A percentile compares a stretch with the other conserved stretches of the same genome.
phyloP scores from a whole-genome alignment of 1,140 invertebrate species.

The Heliconius himera region DNA sequence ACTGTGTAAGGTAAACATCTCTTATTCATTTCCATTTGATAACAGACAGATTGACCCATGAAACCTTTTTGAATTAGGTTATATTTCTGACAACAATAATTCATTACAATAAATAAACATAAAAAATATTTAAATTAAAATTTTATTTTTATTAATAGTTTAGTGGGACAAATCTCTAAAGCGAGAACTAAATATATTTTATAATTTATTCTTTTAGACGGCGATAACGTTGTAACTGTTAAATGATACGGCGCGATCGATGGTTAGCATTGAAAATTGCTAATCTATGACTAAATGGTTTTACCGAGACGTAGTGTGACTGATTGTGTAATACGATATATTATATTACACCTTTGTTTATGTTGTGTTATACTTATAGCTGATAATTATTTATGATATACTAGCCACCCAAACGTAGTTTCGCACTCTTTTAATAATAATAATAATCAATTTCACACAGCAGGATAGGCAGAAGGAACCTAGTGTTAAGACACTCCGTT shows the following conservation, averaged over 20 bases:
- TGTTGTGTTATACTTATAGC: not conserved
- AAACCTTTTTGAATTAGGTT: too few relatives aligned
- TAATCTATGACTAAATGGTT: conserved; percentile 59
- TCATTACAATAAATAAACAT: too few relatives aligned
- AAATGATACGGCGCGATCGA: conserved; percentile 27
- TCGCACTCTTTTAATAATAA: too few relatives aligned
- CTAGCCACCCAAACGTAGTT: too few relatives aligned
- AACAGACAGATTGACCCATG: too few relatives aligned
- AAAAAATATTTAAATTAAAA: too few relatives aligned
- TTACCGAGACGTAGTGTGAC: conserved; percentile 44
- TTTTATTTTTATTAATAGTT: not conserved
- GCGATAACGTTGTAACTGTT: conserved; percentile 10
- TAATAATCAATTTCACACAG: too few relatives aligned
- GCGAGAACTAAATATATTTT: not conserved
- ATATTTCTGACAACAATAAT: too few relatives aligned
- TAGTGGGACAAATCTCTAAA: not conserved
- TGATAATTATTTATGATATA: not conserved
- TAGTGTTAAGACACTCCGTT: too few relatives aligned
- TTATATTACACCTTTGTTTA: conserved; percentile 15
- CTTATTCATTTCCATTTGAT: too few relatives aligned
- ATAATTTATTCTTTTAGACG: not conserved
- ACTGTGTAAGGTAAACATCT: too few relatives aligned
- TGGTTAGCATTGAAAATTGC: conserved; percentile 52
- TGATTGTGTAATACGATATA: conserved; percentile 37
- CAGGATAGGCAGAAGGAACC: too few relatives aligned